These are phyloP conservation scores for Iguana delicatissima DNA, from an alignment of 2,797 vertebrate genomes.

Conservation along the genomic window DNA sequence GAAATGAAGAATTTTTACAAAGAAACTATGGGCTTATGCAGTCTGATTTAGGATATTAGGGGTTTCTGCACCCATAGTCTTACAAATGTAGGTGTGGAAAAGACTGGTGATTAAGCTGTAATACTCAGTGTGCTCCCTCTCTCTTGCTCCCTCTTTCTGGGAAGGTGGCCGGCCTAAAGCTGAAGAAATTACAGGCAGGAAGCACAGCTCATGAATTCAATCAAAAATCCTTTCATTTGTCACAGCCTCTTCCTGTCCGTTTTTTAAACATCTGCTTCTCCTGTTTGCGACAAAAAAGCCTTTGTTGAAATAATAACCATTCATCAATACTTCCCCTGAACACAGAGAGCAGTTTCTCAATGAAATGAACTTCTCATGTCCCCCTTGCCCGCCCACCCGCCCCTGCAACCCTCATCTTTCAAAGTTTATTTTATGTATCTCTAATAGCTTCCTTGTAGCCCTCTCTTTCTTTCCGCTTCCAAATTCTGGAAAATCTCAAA, in stretches of 20 bases:
- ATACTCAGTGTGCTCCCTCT: conserved; percentile 55
- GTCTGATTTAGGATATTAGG: conserved; percentile 49
- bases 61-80: conserved; percentile 67
- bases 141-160: conserved; percentile 54
- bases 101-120: conserved; percentile 74
- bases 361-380: conserved; percentile 42
- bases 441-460: conserved; percentile 80
- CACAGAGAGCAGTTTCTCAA: conserved; percentile 62
- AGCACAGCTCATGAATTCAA: conserved; percentile 82
- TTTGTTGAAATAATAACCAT: conserved; percentile 81
- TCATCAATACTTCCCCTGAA: conserved; percentile 64
- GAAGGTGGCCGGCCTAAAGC: conserved; percentile 76
- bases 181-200: conserved; percentile 85
- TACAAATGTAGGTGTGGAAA: conserved; percentile 68
- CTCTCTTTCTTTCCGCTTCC: conserved; percentile 75
- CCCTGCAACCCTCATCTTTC: conserved; percentile 4
- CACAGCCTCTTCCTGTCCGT: conserved; percentile 80
- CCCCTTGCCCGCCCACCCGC: not conserved
- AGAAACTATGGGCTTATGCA: conserved; percentile 44
- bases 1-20: not conserved
- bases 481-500: conserved; percentile 80
- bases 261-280: conserved; percentile 82
- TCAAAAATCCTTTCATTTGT: conserved; percentile 84
- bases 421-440: conserved; percentile 79
- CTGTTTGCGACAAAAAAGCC: conserved; percentile 73